phyloP scores from a whole-genome alignment of 1,140 invertebrate genomes.

The Bombus superbus region DNA sequence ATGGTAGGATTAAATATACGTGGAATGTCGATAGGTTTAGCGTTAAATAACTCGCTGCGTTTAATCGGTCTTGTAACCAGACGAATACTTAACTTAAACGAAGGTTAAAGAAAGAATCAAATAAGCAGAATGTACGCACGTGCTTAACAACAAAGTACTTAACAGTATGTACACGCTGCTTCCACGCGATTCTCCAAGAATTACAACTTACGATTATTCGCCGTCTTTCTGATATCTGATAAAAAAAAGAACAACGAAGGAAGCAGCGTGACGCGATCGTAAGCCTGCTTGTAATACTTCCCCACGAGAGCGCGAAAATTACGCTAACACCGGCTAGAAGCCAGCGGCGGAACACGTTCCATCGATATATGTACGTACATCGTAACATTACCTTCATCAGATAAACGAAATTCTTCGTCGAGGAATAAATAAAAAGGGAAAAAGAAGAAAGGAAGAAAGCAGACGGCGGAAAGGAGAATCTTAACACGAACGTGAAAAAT shows the following conservation, averaged over 20 bases:
- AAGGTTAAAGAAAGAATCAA: too few relatives aligned
- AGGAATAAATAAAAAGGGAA: neutral
- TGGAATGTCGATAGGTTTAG: too few relatives aligned
- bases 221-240: constrained; percentile 4
- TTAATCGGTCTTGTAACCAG: neutral
- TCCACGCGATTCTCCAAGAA: neutral
- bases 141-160: neutral
- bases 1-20: too few relatives aligned
- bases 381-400: constrained; percentile 19
- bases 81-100: neutral
- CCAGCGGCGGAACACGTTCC: neutral
- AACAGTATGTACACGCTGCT: neutral
- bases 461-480: neutral
- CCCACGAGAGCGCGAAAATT: constrained; percentile 9
- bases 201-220: constrained; percentile 10
- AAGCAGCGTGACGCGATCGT: neutral
- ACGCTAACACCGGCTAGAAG: neutral
- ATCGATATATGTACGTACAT: neutral
- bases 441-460: neutral
- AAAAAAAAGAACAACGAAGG: neutral
- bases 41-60: neutral
- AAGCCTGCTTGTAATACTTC: constrained; percentile 9
- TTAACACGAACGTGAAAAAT: constrained; percentile 18
- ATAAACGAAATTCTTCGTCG: constrained; percentile 19
- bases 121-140: neutral